These are phyloP conservation scores for Anguilla megastoma DNA, from an alignment of 2,797 vertebrate genomes.

Conservation along the genomic window DNA sequence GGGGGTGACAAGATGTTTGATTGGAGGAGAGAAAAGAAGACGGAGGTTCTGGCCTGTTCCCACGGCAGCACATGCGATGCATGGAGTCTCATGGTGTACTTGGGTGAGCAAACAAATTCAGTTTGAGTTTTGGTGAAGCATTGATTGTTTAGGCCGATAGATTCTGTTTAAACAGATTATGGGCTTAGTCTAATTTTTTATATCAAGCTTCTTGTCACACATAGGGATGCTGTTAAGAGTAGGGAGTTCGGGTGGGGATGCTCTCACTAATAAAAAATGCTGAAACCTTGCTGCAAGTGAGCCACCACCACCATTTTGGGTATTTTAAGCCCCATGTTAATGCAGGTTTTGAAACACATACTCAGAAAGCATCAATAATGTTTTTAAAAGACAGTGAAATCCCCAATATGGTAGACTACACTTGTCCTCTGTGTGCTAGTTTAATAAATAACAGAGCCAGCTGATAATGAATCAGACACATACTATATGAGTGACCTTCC, in stretches of 20 bases:
- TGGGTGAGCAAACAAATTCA: conserved; percentile 1
- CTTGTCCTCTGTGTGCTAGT: too few species aligned
- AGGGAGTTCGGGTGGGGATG: conserved; percentile 31
- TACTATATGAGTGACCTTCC: too few species aligned
- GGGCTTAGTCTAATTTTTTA: conserved; percentile 16
- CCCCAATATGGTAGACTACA: too few species aligned
- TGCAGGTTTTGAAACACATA: not conserved
- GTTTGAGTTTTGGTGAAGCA: conserved; percentile 24
- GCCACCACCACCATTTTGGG: not conserved
- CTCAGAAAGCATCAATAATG: not conserved
- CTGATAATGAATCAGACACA: too few species aligned
- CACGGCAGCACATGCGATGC: not conserved
- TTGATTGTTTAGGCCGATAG: not conserved
- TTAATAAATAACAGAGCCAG: too few species aligned
- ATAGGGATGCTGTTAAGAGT: conserved; percentile 42
- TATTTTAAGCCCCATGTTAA: not conserved
- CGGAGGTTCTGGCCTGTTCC: not conserved
- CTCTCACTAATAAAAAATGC: not conserved
- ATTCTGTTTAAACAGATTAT: not conserved
- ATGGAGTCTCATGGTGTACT: not conserved
- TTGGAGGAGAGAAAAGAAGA: not conserved
- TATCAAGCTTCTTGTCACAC: conserved; percentile 40
- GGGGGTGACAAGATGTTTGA: not conserved
- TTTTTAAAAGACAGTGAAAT: too few species aligned
- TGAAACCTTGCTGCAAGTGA: not conserved